phyloP scores from a whole-genome alignment of 2,888 invertebrate species.

The Aleiodes leptofemur region DNA sequence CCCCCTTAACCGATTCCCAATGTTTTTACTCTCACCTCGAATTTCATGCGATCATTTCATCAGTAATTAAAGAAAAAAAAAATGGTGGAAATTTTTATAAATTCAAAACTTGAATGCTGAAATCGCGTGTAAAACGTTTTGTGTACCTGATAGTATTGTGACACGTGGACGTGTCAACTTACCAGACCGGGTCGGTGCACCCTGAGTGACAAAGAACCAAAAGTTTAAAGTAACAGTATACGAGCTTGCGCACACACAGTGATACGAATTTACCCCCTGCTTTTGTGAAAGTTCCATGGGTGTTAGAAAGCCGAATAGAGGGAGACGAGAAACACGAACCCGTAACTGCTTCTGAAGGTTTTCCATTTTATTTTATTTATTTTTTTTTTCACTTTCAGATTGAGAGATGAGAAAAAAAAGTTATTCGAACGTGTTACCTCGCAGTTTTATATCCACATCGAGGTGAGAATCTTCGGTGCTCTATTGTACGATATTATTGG shows the following conservation, averaged over 20 bases:
- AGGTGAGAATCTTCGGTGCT: slow-evolving; percentile 25
- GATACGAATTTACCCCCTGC: not conserved
- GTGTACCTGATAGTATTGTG: slow-evolving; percentile 31
- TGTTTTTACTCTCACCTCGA: no score
- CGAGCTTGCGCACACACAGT: slow-evolving; percentile 16
- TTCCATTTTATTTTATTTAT: not conserved
- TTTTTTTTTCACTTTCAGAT: not conserved
- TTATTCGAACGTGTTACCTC: slow-evolving; percentile 12
- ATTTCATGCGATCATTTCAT: not conserved
- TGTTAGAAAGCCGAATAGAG: not conserved
- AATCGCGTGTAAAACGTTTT: slow-evolving; percentile 45
- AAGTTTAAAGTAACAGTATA: slow-evolving; percentile 32
- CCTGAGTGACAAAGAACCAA: slow-evolving; percentile 37
- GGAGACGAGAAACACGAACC: slow-evolving; percentile 14
- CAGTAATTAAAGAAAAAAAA: not conserved
- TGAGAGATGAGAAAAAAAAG: not conserved
- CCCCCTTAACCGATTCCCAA: no score
- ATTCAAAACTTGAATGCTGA: slow-evolving; percentile 32
- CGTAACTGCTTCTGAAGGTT: slow-evolving; percentile 8
- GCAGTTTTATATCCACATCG: slow-evolving; percentile 7
- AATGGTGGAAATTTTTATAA: not conserved
- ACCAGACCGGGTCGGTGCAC: slow-evolving; percentile 35
- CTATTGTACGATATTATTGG: slow-evolving; percentile 14
- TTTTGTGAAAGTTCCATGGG: slow-evolving; percentile 8
- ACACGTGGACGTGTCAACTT: slow-evolving; percentile 46